A percentile compares a stretch with the other conserved stretches of the same genome.
These are phyloP conservation scores for Melinopterus prodromus DNA, from an alignment of 2,888 invertebrate species.

Conservation along the genomic window DNA sequence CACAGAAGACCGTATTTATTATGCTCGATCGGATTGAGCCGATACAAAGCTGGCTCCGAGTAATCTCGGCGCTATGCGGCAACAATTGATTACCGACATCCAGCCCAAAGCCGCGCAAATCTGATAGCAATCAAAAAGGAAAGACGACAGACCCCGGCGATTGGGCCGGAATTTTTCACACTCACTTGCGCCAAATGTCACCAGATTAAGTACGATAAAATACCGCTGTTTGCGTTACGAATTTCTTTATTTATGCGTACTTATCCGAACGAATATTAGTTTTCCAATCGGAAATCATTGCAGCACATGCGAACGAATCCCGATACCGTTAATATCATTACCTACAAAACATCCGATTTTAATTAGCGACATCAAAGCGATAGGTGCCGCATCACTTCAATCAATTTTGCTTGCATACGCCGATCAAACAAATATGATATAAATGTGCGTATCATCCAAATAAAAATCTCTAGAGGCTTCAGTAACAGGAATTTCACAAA, in stretches of 20 bases:
- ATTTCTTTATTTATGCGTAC: background rate
- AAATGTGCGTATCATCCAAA: background rate
- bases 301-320: background rate
- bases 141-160: background rate
- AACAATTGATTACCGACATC: slow-evolving; percentile 48
- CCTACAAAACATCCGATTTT: background rate
- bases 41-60: slow-evolving; percentile 45
- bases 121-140: slow-evolving; percentile 45
- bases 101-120: slow-evolving; percentile 47
- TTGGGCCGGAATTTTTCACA: background rate
- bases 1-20: slow-evolving; percentile 55
- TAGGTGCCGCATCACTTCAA: background rate
- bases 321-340: background rate
- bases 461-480: no score
- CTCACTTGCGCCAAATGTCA: background rate
- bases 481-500: no score
- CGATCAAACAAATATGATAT: background rate
- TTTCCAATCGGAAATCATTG: background rate
- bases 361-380: background rate
- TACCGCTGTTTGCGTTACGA: background rate
- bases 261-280: background rate
- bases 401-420: background rate
- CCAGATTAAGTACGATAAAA: background rate
- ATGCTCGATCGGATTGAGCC: slow-evolving; percentile 51
- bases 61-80: slow-evolving; percentile 46